Base-by-base conservation (phyloP, 1,140 invertebrate genomes). In the Formica exsecta region DNA sequence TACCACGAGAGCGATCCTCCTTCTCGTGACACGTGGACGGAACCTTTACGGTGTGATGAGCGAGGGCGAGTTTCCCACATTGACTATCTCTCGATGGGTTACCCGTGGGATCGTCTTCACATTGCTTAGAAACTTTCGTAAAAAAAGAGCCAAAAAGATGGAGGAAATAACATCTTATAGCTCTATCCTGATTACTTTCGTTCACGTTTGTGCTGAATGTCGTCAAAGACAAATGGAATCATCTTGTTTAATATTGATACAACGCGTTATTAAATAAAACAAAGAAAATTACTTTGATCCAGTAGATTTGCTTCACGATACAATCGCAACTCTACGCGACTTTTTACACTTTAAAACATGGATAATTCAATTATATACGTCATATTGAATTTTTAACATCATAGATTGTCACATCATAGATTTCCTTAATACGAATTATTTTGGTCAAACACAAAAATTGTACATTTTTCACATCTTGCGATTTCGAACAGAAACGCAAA, bases 21-120 rank as follows among this genome's bases (percentile, higher is more conserved):
- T 84, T 44, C 70, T 22, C 66, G 9, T 85, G 91, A 89, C 85
- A 89, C 91, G 89, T 74, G 89, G 89, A 87, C 79, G 90, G 90
- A 90, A 85, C 89, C 85, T 92, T 92, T 92, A 92, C 66, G 86
- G 84, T 85, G 92, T 92, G 92, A 93, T 91, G 89, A 90, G 91
- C 91, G 90, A 93, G 91, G 91, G 90, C 79, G 90, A 91, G 86
- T 91, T 93, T 92, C 87, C 88, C 90, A 89, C 89, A 90, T 90
- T 59, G 64, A 57, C 85, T 65, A 7, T 41, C n/a, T 65, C 85
- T 61, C 83, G 87, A 92, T 86, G 86, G 86, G 89, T 92, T 79
- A 91, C 92, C 91, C 92, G 44, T 87, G 93, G 92, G 93, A 92
- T 91, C 85, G 83, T 92, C 86, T 70, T 80, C 62, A 87, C 89